Base-by-base conservation (phyloP, 2,888 invertebrate species). In the Amphimallon solstitiale region DNA sequence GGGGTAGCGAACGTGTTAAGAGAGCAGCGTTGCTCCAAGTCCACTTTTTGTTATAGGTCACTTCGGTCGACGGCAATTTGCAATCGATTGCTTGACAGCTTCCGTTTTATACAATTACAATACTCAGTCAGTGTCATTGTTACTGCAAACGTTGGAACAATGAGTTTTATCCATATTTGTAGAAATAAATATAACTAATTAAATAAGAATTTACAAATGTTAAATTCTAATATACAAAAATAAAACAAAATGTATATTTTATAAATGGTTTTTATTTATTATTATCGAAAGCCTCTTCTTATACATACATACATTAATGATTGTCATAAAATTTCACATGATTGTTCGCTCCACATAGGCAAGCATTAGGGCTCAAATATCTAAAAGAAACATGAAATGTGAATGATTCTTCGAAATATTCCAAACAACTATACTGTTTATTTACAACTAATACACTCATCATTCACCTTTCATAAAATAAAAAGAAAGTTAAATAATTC, bases 361-460 rank as follows among this genome's bases (percentile, higher is more conserved):
- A 61, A 61, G 61, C 35, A 48, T 35, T 61, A 61, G 43, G 61
- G 61, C 61, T 35, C 37, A 23, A n/a, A 21, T 14, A 29, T 51
- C 2, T 5, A 29, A 29, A 29, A 29, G 29, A 29, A 29, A 17
- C 43, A 40, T 40, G 40, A 15, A 9, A 17, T 17, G 19, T 40
- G 1, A 14, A 23, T 51, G 7, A 7, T 29, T n/a, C 2, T 48
- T 17, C 48, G 14, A 51, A 17, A 15, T 45, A 45, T 4, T 45
- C 19, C 17, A 4, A 51, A 48, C 5, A 48, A 19, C 4, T 5
- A 7, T 45, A 45, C 4, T 15, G 14, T 23, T 34, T 52, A n/a
- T 52, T 17, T 19, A 9, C 12, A n/a, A 21, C 9, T 29, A 29
- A 29, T 7, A 5, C 29, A 29, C 9, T 29, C 9, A 29, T 29